Conservation (phyloP, 2,113 vertebrate species). For the Gracilinanus agilis region DNA sequence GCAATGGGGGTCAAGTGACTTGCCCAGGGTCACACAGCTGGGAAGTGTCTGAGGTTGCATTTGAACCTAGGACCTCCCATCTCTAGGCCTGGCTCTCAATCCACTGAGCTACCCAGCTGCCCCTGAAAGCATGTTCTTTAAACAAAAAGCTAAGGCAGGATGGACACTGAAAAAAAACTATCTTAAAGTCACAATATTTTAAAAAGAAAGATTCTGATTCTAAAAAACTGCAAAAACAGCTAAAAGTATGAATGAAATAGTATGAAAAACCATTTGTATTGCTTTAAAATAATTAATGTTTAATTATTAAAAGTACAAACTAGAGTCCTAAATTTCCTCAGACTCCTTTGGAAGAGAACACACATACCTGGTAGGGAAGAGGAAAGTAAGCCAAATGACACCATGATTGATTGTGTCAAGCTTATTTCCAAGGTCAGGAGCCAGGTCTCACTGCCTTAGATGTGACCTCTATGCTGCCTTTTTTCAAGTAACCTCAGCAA, state of each 20-base stretch:
- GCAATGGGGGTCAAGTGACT: no score
- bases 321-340: background rate
- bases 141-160: background rate
- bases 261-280: background rate
- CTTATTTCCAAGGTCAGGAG: background rate
- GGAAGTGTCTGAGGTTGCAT: no score
- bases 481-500: background rate
- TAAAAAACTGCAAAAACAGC: constrained; percentile 46
- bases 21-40: no score
- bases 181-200: constrained; percentile 5
- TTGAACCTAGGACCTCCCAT: no score
- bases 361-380: background rate
- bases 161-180: constrained; percentile 59
- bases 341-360: background rate
- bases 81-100: no score
- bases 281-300: background rate
- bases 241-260: constrained; percentile 3
- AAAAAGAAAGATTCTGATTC: constrained; percentile 40
- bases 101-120: no score
- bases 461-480: background rate
- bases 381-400: background rate
- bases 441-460: background rate
- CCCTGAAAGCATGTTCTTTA: background rate
- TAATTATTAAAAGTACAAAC: background rate
- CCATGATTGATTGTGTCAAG: background rate